These are phyloP conservation scores for Bembecia ichneumoniformis DNA, from an alignment of 2,888 invertebrate species.

Conservation along the genomic window DNA sequence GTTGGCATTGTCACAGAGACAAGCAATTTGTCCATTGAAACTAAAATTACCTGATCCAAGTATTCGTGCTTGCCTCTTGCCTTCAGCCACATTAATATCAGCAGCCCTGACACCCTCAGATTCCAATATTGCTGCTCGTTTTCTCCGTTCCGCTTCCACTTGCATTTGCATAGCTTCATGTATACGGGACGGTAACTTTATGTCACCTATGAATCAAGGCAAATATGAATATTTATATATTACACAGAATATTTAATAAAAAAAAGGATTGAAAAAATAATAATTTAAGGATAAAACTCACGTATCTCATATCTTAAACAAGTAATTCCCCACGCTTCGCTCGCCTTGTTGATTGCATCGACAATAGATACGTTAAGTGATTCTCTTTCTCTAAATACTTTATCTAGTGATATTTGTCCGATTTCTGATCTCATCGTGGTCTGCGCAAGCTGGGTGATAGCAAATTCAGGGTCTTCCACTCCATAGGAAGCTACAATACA, in stretches of 20 bases:
- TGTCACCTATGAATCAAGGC: slow-evolving; percentile 76
- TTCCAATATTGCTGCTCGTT: slow-evolving; percentile 96
- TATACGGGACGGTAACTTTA: slow-evolving; percentile 89
- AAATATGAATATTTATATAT: not conserved
- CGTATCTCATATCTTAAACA: slow-evolving; percentile 84
- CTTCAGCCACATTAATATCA: slow-evolving; percentile 98
- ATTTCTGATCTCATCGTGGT: slow-evolving; percentile 99
- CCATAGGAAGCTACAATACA: slow-evolving; percentile 85
- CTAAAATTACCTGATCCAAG: slow-evolving; percentile 82
- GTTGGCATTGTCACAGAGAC: no score
- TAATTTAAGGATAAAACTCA: slow-evolving; percentile 26
- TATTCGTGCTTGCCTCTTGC: slow-evolving; percentile 91
- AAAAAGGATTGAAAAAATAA: not conserved
- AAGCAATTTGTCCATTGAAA: not conserved
- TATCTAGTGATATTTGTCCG: slow-evolving; percentile 96
- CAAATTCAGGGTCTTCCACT: slow-evolving; percentile 99
- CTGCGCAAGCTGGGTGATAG: slow-evolving; percentile 98
- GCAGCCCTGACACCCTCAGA: slow-evolving; percentile 94
- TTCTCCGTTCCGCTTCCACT: slow-evolving; percentile 97
- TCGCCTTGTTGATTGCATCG: slow-evolving; percentile 96
- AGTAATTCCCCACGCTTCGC: slow-evolving; percentile 97
- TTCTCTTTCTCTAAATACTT: slow-evolving; percentile 97
- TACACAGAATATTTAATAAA: not conserved
- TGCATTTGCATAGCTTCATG: slow-evolving; percentile 99
- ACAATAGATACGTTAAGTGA: slow-evolving; percentile 95